Base-by-base conservation (phyloP, 2,113 vertebrate species). In the Triplophysa tibetana region DNA sequence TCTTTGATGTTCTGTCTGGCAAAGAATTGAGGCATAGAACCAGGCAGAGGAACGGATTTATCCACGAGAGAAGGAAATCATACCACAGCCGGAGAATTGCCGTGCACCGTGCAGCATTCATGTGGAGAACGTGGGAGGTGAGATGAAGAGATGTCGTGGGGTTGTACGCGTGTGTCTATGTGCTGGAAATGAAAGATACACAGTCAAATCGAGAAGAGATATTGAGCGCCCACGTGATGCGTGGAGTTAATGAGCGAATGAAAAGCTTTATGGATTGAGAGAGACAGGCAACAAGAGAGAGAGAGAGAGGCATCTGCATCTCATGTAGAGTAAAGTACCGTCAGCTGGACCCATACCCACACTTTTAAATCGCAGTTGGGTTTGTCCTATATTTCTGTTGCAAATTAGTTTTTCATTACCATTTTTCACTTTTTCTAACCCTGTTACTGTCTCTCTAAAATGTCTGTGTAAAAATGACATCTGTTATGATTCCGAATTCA, bases 21-120 rank as follows among this genome's bases (percentile, higher is more conserved):
- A 38, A 38, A 38, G 33, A 38, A 38, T 38, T 38, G 33, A 38
- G 70, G 70, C 70, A 60, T 41, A 23, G 52, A 60, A 60, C 33
- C 70, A 7, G 21, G 72, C 72, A 6, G 58, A 48, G 72, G 17
- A 48, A 16, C n/a, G 21, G 41, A n/a, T 75, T 75, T 26, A 75
- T 61, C 58, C 58, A 17, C 26, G 58, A 75, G 60, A 48, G 72
- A 33, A 74, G 70, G 24, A 74, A 74, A 74, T 74, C 70, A 74
- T 61, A 48, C 26, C n/a, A 62, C 48, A 14, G 14, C 48, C 14
- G 48, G 72, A 62, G 33, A 61, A 48, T 48, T 75, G 9, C 21
- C 21, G 17, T 24, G 21, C 58, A 75, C 56, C 72, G 16, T 26
- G 72, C 33, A 24, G 38, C 52, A 21, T 58, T 73, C 12, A 13